Evolutionary conservation across 2,113 vertebrate species (phyloP), one percentile per base, ranked within the genome.

Genomic region (Ictalurus furcatus): DNA sequence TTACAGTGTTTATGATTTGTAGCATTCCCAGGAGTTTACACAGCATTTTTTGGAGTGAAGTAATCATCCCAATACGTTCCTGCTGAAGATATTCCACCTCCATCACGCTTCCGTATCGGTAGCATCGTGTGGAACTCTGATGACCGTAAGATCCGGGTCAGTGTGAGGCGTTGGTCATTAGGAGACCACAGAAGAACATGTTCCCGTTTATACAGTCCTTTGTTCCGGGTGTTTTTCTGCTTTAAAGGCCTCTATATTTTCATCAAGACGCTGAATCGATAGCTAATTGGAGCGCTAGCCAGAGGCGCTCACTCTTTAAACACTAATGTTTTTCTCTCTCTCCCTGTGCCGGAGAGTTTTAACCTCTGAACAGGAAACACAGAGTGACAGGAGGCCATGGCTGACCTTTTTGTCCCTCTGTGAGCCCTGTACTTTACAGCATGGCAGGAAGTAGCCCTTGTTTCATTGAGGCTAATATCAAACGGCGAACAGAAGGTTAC

Each of bases 361-460:
- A 92, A 90, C 90, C 88, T 86, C 85, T 84, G 85, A 25, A 82
- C 88, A 90, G 83, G 85, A 93, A 93, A 94, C 92, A 88, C 85
- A 89, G 92, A 93, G 92, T 92, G 93, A 94, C 92, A 93, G 91
- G 82, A 86, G 91, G 88, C 91, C 91, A 85, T 11, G 13, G 54
- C 86, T 93, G 92, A 65, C 87, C 56, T 89, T 89, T 88, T 14
- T 61, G 79, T 82, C 54, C 71, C 76, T 76, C 76, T 58, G 61
- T 40, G 86, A 63, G 37, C 63, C 63, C 71, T 79, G 87, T 88
- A 90, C 84, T 91, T 90, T 84, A 88, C 69, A 90, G 89, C 0
- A 6, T 54, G 84, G 85, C 59, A 71, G 54, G 23, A 92, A 85
- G 89, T 81, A 89, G 90, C 37, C 84, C 88, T 80, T n/a, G 74